A percentile compares a stretch with the other conserved stretches of the same genome.
Conservation (phyloP, 2,888 invertebrate genomes). For the Penaeus monodon region DNA sequence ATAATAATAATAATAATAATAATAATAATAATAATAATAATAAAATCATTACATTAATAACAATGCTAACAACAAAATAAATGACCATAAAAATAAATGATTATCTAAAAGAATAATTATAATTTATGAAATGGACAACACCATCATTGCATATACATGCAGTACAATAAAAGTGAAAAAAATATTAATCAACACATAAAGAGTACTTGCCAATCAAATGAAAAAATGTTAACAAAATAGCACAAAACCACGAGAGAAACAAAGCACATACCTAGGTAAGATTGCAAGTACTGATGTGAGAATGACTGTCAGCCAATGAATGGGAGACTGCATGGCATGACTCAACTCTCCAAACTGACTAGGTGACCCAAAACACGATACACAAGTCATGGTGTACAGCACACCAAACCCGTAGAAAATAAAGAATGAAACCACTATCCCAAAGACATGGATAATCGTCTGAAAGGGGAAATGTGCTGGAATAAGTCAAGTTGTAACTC, state of each 20-base stretch:
- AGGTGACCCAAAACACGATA: conserved; percentile 43
- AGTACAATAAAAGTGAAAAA: too few relatives aligned
- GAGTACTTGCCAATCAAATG: neutral
- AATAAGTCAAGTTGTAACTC: neutral
- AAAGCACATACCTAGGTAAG: conserved; percentile 80
- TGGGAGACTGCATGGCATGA: conserved; percentile 77
- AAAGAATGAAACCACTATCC: conserved; percentile 82
- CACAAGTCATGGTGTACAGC: conserved; percentile 75
- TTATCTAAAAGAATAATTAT: too few relatives aligned
- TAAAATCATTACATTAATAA: too few relatives aligned
- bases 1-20: too few relatives aligned
- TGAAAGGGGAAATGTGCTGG: conserved; percentile 69
- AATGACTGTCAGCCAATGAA: conserved; percentile 86
- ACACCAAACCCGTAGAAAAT: conserved; percentile 87
- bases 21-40: too few relatives aligned
- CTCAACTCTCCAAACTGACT: conserved; percentile 60
- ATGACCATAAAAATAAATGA: too few relatives aligned
- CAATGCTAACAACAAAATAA: too few relatives aligned
- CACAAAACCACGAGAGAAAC: neutral
- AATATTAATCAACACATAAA: neutral
- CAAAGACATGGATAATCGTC: conserved; percentile 87
- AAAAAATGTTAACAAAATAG: neutral
- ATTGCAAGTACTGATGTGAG: conserved; percentile 84
- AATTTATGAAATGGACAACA: too few relatives aligned
- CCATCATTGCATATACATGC: too few relatives aligned